Conservation (phyloP, 2,888 invertebrate genomes). For the Drosophila paramelanica region DNA sequence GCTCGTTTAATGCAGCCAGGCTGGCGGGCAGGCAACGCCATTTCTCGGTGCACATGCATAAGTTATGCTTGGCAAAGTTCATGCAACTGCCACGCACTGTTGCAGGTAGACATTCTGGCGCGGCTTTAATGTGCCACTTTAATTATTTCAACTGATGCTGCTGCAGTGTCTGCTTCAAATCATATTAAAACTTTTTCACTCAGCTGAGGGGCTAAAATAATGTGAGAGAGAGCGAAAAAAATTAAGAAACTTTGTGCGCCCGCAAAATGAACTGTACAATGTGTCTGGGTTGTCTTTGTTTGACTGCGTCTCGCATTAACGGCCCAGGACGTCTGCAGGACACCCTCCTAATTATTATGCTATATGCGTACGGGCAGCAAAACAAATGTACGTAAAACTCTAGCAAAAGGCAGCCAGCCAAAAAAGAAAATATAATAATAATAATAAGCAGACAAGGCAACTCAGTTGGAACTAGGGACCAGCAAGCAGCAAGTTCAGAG, state of each 20-base stretch:
- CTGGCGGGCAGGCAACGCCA: slow-evolving; percentile 15
- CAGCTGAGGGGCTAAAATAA: slow-evolving; percentile 2
- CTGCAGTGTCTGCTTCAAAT: slow-evolving; percentile 68
- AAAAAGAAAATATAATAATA: slow-evolving; percentile 60
- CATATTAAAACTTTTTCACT: slow-evolving; percentile 72
- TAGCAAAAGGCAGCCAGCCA: slow-evolving; percentile 37
- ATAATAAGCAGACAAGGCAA: slow-evolving; percentile 32
- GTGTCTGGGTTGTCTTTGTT: slow-evolving; percentile 59
- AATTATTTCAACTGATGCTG: slow-evolving; percentile 58
- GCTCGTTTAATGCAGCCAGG: slow-evolving; percentile 1
- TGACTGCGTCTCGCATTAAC: slow-evolving; percentile 63
- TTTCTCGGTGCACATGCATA: slow-evolving; percentile 63
- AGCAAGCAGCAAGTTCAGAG: slow-evolving; percentile 24
- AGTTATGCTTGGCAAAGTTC: slow-evolving; percentile 71
- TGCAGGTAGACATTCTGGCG: slow-evolving; percentile 11
- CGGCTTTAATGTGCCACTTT: slow-evolving; percentile 67
- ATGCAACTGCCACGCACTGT: slow-evolving; percentile 52
- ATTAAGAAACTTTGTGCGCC: slow-evolving; percentile 78
- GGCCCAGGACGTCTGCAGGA: slow-evolving; percentile 65
- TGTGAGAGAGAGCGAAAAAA: slow-evolving; percentile 42
- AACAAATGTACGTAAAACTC: slow-evolving; percentile 58
- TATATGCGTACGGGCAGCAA: slow-evolving; percentile 74
- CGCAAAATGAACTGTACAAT: slow-evolving; percentile 75
- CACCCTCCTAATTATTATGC: slow-evolving; percentile 79
- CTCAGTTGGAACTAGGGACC: slow-evolving; percentile 31